A percentile compares a stretch with the other conserved stretches of the same genome.
Evolutionary conservation across 1,140 invertebrate genomes (phyloP).

Genomic region (Homarus americanus): DNA sequence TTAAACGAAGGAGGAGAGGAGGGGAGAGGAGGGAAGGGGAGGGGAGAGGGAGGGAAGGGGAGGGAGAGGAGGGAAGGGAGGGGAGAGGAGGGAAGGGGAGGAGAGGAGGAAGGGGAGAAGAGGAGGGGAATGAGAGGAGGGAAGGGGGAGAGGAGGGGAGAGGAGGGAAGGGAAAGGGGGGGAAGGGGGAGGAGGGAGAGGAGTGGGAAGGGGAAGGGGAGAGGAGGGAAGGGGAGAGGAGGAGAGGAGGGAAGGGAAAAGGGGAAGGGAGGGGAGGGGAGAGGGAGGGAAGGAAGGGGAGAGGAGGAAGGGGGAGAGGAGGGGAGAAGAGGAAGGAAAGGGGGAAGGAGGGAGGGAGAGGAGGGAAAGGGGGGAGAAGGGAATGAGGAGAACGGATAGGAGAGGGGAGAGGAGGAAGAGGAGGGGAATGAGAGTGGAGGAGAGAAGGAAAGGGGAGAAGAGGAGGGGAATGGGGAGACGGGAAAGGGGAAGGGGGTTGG

Average conservation of each 20-base stretch:
- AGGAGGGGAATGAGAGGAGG: too few relatives aligned
- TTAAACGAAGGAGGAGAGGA: too few relatives aligned
- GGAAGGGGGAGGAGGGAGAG: too few relatives aligned
- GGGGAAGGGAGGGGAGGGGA: not conserved
- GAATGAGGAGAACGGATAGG: not conserved
- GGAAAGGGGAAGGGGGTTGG: not conserved
- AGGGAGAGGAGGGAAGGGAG: not conserved
- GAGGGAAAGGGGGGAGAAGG: not conserved
- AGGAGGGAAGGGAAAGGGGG: too few relatives aligned
- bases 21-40: not conserved
- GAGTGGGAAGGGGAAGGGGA: not conserved
- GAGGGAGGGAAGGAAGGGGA: fast-evolving
- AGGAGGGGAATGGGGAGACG: not conserved
- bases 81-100: too few relatives aligned
- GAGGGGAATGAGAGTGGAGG: not conserved
- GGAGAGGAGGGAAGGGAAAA: not conserved
- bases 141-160: too few relatives aligned
- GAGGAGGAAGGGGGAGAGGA: not conserved
- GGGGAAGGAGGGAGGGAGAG: not conserved
- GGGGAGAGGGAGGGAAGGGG: not conserved
- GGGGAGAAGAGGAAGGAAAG: not conserved
- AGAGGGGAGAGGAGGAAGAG: not conserved
- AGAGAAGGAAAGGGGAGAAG: not conserved
- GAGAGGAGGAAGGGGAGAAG: not conserved
- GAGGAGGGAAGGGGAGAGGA: not conserved